phyloP scores from a whole-genome alignment of 2,113 vertebrate species.

The Engraulis encrasicolus region DNA sequence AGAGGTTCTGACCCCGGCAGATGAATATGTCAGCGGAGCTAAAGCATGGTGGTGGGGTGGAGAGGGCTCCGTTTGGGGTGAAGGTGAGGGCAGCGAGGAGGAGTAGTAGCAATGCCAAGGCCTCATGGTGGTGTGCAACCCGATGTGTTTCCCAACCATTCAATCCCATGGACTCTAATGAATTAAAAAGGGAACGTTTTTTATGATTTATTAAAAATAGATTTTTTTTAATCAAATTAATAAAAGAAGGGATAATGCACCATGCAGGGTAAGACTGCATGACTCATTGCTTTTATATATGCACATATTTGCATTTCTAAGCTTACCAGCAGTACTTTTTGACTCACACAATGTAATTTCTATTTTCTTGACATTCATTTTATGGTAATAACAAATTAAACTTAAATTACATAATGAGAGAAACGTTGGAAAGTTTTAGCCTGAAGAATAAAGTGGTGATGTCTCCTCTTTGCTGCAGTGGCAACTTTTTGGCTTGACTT shows the following conservation, averaged over 20 bases:
- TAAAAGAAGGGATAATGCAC: not conserved
- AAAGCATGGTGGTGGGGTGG: slow-evolving; percentile 77
- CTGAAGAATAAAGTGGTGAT: too few relatives aligned
- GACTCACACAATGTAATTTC: not conserved
- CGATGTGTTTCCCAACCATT: not conserved
- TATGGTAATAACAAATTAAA: not conserved
- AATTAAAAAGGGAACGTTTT: not conserved
- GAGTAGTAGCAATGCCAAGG: slow-evolving; percentile 60
- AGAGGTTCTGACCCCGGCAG: slow-evolving; percentile 82
- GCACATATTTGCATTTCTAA: not conserved
- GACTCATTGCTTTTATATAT: not conserved
- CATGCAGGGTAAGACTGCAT: not conserved
- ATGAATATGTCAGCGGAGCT: slow-evolving; percentile 85
- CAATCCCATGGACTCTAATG: not conserved
- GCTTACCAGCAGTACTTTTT: not conserved
- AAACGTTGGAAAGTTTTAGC: not conserved
- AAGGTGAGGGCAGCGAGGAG: slow-evolving; percentile 54
- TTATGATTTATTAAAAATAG: too few relatives aligned
- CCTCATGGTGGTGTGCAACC: not conserved
- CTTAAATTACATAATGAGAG: not conserved
- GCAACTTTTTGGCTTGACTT: too few relatives aligned
- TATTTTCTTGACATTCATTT: not conserved
- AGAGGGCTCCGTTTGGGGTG: slow-evolving; percentile 72
- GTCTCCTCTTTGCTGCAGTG: too few relatives aligned
- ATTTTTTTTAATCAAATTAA: not conserved